phyloP scores from a whole-genome alignment of 2,888 invertebrate species.

The Gryllus longicercus region DNA sequence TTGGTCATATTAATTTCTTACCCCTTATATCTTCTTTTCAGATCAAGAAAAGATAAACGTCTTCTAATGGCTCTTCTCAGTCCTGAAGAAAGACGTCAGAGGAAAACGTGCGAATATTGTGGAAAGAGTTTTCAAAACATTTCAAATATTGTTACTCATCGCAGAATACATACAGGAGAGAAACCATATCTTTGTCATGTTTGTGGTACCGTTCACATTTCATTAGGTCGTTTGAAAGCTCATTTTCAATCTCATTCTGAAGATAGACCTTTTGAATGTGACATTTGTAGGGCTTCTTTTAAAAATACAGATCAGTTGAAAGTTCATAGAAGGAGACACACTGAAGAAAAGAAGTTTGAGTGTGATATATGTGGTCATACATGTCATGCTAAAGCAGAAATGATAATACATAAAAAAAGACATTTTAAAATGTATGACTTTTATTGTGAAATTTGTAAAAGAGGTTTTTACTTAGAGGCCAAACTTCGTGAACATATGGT shows the following conservation, averaged over 20 bases:
- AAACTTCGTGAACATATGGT: slow-evolving; percentile 4
- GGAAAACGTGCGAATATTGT: slow-evolving; percentile 4
- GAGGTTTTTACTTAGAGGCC: not conserved
- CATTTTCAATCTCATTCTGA: not conserved
- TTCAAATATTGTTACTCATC: not conserved
- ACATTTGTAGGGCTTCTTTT: not conserved
- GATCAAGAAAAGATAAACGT: not conserved
- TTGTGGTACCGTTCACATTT: not conserved
- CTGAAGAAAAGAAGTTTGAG: not conserved
- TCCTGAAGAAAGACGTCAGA: not conserved
- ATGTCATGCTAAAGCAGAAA: not conserved
- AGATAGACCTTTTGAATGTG: not conserved
- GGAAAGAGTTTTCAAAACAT: not conserved
- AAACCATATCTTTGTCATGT: not conserved
- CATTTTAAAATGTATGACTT: slow-evolving; percentile 17
- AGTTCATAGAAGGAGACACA: not conserved
- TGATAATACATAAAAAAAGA: not conserved
- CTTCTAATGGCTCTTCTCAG: not conserved
- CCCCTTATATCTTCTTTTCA: slow-evolving; percentile 5
- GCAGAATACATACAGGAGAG: slow-evolving; percentile 4
- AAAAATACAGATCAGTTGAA: not conserved
- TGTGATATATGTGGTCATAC: not conserved
- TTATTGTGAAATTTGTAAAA: slow-evolving; percentile 10
- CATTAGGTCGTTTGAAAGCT: not conserved
- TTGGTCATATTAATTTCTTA: not conserved